phyloP scores from a whole-genome alignment of 1,140 invertebrate species.

The Lordiphosa stackelbergi region DNA sequence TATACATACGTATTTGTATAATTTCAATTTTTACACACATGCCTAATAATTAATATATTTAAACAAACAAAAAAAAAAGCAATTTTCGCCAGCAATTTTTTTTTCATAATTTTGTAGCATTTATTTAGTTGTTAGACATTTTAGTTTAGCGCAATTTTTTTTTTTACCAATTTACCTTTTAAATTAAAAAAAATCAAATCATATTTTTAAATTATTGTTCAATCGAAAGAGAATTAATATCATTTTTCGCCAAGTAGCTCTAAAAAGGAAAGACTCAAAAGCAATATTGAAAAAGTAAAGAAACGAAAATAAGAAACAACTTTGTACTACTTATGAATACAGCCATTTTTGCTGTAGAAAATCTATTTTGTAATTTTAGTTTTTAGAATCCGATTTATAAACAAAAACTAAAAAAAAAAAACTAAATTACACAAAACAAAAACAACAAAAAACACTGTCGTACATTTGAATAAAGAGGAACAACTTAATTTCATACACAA shows the following conservation, averaged over 20 bases:
- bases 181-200: constrained; percentile 22
- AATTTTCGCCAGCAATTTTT: constrained; percentile 64
- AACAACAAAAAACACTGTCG: constrained; percentile 35
- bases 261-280: constrained; percentile 72
- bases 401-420: constrained; percentile 8
- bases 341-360: constrained; percentile 35
- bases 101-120: constrained; percentile 65
- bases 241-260: no score
- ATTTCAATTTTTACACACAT: constrained; percentile 43
- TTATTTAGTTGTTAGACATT: constrained; percentile 53
- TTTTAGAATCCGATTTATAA: no score
- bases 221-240: constrained; percentile 33
- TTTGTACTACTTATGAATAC: constrained; percentile 23
- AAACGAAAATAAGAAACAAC: constrained; percentile 11
- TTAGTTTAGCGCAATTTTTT: constrained; percentile 69
- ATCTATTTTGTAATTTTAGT: constrained; percentile 26
- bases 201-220: constrained; percentile 24
- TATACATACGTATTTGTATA: constrained; percentile 29
- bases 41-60: constrained; percentile 21
- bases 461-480: constrained; percentile 42
- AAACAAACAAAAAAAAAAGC: constrained; percentile 17
- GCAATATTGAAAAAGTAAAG: constrained; percentile 50
- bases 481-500: constrained; percentile 47
- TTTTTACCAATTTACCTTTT: constrained; percentile 47
- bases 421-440: constrained; percentile 11